Conservation (phyloP, 2,113 vertebrate genomes). For the Eleginops maclovinus region DNA sequence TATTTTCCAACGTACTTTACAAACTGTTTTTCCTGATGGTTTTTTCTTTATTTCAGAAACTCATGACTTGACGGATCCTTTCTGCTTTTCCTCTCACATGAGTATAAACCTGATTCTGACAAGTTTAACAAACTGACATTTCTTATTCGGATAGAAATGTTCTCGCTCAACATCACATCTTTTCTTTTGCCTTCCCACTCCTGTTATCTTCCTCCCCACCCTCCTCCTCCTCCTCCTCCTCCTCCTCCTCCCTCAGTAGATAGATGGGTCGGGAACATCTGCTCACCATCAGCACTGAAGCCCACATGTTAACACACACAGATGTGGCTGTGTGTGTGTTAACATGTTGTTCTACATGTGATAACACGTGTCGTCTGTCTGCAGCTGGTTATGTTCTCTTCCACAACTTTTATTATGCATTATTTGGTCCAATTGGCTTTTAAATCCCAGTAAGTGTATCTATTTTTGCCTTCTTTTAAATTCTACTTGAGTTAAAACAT, state of each 20-base stretch:
- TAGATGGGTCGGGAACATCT: conserved; percentile 50
- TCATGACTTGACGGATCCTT: too few species aligned
- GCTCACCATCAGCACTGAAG: conserved; percentile 32
- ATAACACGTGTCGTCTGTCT: conserved; percentile 25
- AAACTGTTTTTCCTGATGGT: too few species aligned
- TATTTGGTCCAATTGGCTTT: neutral
- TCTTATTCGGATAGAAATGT: conserved; percentile 27
- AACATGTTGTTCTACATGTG: conserved; percentile 38
- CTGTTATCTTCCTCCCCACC: conserved; percentile 8
- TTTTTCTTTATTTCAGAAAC: too few species aligned
- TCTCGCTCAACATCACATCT: neutral
- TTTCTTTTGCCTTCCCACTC: neutral
- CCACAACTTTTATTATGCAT: neutral
- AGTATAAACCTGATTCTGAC: neutral
- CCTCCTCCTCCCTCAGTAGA: conserved; percentile 4
- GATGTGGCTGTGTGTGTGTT: conserved; percentile 5
- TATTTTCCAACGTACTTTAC: too few species aligned
- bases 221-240: neutral
- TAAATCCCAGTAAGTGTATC: neutral
- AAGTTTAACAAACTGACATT: conserved; percentile 23
- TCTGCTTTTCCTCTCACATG: too few species aligned
- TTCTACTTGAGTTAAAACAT: neutral
- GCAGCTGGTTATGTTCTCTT: conserved; percentile 6
- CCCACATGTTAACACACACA: neutral
- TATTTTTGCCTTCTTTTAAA: neutral